Percentiles rank a stretch among this genome's conserved stretches.
phyloP scores from a whole-genome alignment of 2,113 vertebrate species.

The Callopanchax toddi region DNA sequence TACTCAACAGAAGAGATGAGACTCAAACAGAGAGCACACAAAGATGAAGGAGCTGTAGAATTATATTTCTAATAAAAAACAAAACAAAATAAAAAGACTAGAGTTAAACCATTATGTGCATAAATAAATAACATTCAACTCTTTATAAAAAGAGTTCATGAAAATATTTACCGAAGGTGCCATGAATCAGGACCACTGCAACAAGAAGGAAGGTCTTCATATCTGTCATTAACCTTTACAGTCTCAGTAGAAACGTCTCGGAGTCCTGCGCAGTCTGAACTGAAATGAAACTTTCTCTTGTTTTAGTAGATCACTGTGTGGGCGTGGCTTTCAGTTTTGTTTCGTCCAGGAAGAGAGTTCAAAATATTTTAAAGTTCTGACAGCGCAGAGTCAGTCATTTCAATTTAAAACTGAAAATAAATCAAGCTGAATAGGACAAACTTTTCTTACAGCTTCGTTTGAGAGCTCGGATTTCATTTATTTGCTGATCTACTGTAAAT shows the following conservation, averaged over 20 bases:
- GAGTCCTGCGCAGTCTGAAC: neutral
- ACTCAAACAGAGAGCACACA: neutral
- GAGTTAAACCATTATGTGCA: constrained; percentile 21
- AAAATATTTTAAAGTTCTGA: neutral
- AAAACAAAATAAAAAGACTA: neutral
- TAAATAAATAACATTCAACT: constrained; percentile 2
- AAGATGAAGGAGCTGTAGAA: neutral
- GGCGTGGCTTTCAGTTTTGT: constrained; percentile 54
- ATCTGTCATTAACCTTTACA: constrained; percentile 5
- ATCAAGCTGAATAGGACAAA: accelerated
- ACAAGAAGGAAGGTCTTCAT: constrained; percentile 64
- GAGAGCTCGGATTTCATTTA: neutral
- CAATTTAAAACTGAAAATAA: neutral
- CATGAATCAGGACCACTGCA: constrained; percentile 49
- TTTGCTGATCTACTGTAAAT: neutral
- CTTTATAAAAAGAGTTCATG: neutral
- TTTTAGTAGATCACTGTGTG: constrained; percentile 32
- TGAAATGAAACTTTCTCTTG: constrained; percentile 53
- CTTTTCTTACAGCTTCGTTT: neutral
- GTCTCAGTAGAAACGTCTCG: too few species aligned
- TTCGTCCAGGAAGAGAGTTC: constrained; percentile 25
- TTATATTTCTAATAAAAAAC: neutral
- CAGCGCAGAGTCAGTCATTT: neutral
- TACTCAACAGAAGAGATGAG: constrained; percentile 31
- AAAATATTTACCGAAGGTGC: constrained; percentile 74